These are phyloP conservation scores for Trogon surrucura DNA, from an alignment of 2,113 vertebrate genomes.

Conservation along the genomic window DNA sequence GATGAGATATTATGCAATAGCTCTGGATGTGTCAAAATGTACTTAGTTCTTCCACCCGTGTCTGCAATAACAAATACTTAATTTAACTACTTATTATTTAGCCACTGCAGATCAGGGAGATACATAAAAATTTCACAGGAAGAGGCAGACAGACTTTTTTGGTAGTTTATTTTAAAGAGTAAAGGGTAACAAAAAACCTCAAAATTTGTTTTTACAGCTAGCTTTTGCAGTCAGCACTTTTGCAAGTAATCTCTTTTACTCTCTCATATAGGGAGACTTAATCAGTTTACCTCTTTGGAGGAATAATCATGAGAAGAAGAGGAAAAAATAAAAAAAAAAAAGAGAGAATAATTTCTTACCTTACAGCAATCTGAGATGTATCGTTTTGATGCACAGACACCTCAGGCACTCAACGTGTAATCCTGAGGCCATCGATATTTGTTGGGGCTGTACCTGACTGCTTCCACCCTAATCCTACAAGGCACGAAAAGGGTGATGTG, in stretches of 20 bases:
- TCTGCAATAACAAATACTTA: background rate
- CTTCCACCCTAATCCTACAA: background rate
- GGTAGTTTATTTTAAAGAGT: background rate
- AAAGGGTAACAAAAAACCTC: background rate
- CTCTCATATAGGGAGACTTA: background rate
- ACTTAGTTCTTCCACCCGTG: background rate
- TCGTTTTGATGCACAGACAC: background rate
- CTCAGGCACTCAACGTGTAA: background rate
- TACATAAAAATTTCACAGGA: background rate
- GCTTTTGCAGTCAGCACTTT: background rate
- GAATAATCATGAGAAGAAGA: background rate
- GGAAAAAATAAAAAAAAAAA: background rate
- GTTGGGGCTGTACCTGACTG: background rate
- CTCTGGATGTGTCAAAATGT: background rate
- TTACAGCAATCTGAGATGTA: background rate
- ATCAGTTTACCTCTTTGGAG: background rate
- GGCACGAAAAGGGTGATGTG: accelerated
- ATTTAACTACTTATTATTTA: background rate
- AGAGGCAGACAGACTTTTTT: background rate
- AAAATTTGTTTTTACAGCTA: background rate
- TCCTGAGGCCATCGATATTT: background rate
- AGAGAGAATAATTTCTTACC: slow-evolving; percentile 3
- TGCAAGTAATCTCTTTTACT: background rate
- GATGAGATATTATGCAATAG: background rate
- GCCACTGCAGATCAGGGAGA: background rate